Percentiles rank a stretch among this genome's conserved stretches.
phyloP scores from a whole-genome alignment of 1,140 invertebrate species.

The Triops longicaudatus region DNA sequence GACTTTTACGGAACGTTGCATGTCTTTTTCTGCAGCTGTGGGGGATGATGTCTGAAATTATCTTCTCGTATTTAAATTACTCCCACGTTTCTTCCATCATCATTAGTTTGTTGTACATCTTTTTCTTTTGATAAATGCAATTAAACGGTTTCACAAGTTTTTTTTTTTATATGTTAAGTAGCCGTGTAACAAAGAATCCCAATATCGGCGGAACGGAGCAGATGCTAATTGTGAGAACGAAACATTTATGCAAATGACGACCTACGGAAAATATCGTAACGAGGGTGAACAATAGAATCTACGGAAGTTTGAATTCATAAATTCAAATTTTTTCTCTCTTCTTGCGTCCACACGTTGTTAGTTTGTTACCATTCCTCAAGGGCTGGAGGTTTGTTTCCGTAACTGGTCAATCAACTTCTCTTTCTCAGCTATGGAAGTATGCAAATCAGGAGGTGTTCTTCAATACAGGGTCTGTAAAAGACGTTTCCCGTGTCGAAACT shows the following conservation, averaged over 20 bases:
- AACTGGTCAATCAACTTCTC: not conserved
- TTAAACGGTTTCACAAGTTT: not conserved
- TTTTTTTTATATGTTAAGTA: not conserved
- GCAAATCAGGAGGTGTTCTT: too few species aligned
- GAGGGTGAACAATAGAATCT: not conserved
- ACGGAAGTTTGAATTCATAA: constrained; percentile 3
- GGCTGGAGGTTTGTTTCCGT: not conserved
- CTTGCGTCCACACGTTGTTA: not conserved
- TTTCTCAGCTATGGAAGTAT: too few species aligned
- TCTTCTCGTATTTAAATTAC: not conserved
- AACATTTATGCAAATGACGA: not conserved
- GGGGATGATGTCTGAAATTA: not conserved
- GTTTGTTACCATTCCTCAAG: not conserved
- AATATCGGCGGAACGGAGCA: not conserved
- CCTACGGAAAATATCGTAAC: not conserved
- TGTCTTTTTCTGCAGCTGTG: not conserved
- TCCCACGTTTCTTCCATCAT: not conserved
- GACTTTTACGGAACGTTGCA: not conserved
- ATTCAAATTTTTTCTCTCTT: not conserved
- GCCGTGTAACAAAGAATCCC: not conserved
- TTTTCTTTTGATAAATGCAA: not conserved
- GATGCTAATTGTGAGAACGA: not conserved
- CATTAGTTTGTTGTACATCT: not conserved
- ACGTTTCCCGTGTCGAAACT: too few species aligned
- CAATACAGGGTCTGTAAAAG: not conserved